Evolutionary conservation across 2,888 invertebrate species (phyloP), one percentile per base, ranked within the genome.

Genomic region (Metallyticus violacea): DNA sequence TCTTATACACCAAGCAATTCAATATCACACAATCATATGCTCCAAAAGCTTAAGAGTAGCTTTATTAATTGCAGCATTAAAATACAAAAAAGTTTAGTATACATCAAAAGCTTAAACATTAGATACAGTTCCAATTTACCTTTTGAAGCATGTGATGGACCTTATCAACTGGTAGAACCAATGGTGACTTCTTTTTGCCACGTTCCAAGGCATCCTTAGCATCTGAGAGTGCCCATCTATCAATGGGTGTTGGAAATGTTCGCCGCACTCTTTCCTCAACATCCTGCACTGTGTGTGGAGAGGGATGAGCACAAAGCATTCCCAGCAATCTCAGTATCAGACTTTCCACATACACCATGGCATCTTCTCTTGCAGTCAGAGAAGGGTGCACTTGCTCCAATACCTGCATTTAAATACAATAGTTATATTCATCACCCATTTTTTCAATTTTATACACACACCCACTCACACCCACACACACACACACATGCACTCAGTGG

Each of bases 171-270:
- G 98, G 98, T 90, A 97, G 93, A 88, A 97, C 95, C 81, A 95
- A 91, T 1, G 93, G 92, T 28, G 95, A 94, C 90, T 92, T 92
- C 91, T 96, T 97, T 90, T 96, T 96, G 86, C 96, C 96, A 90
- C 95, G 95, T 89, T 97, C 96, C 88, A 97, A 93, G 83, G 96
- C 96, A 90, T 96, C 97, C 89, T 96, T 95, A 26, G 98, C 99
- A 91, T 99, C 98, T 89, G 94, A 94, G 88, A 98, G 94, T 84
- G 98, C 98, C 98, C 98, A 99, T 91, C 95, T 95, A 92, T 98
- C 98, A 89, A 99, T 96, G 4, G 99, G 98, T 25, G 96, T 96
- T n/a, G 99, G 99, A 93, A 99, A 98, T 85, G 97, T 97, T 89
- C 96, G 96, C 89, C 96, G 95, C 76, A 99, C 98, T 88, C 98